Percentiles rank a stretch among this genome's conserved stretches.
These are phyloP conservation scores for Oryzias celebensis DNA, from an alignment of 2,113 vertebrate genomes.

Conservation along the genomic window DNA sequence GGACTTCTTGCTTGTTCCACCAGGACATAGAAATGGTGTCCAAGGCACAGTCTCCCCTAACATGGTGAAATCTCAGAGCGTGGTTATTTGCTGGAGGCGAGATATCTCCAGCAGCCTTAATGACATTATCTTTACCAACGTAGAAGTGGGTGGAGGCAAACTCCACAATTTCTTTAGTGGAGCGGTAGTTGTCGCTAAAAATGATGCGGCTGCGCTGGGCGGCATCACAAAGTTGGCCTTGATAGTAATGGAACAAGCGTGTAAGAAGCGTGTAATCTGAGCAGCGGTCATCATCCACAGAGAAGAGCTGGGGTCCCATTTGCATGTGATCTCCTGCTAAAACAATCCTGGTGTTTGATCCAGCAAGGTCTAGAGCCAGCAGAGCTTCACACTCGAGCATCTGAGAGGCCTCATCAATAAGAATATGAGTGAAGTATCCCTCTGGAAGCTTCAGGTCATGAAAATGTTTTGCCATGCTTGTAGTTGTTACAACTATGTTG, in stretches of 20 bases:
- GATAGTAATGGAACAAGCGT: conserved; percentile 86
- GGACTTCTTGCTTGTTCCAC: conserved; percentile 79
- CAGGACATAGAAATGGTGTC: conserved; percentile 79
- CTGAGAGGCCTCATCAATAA: conserved; percentile 92
- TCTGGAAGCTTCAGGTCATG: conserved; percentile 69
- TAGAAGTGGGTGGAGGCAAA: conserved; percentile 90
- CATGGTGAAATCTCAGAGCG: conserved; percentile 83
- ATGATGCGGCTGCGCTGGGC: conserved; percentile 81
- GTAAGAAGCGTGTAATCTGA: conserved; percentile 83
- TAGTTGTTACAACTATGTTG: conserved; percentile 83
- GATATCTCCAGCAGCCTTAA: conserved; percentile 79
- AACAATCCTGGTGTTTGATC: conserved; percentile 62
- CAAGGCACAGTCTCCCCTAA: conserved; percentile 74
- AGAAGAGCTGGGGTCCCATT: conserved; percentile 87
- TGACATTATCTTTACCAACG: conserved; percentile 74
- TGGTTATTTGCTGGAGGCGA: conserved; percentile 71
- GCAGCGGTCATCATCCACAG: conserved; percentile 63
- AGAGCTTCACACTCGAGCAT: conserved; percentile 86
- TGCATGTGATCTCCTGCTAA: conserved; percentile 80
- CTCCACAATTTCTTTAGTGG: conserved; percentile 81
- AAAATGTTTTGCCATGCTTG: conserved; percentile 73
- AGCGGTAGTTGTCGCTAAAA: conserved; percentile 90
- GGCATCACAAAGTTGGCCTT: conserved; percentile 69
- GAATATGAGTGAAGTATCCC: conserved; percentile 88
- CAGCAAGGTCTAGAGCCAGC: conserved; percentile 74